Base-by-base conservation (phyloP, 2,888 invertebrate genomes). In the Seladonia tumulorum region DNA sequence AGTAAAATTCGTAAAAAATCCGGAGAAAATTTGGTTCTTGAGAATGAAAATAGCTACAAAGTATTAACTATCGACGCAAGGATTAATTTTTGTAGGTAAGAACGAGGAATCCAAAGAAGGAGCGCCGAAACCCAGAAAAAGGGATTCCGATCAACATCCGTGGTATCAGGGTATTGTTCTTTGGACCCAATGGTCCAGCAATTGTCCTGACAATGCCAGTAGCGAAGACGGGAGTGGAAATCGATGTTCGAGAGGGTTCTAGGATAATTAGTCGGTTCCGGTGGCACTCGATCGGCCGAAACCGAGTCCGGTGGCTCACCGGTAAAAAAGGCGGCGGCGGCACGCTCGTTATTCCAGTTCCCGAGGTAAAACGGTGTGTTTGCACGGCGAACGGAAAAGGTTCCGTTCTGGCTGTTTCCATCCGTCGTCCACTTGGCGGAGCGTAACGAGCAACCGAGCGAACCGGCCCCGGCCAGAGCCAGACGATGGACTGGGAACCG, bases 401-500 rank as follows among this genome's bases (percentile, higher is more conserved):
- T 85, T 88, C 83, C 89, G 87, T 90, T 87, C 89, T 85, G 86
- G 79, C 81, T 82, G 88, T 87, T 86, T 88, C 89, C 90, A 86
- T 90, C 89, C 90, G 88, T 88, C 88, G 86, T 89, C 87, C 90
- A 88, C 89, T 91, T 86, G 86, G 88, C 86, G 88, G 81, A 91
- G 92, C 91, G 89, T 89, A 89, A 90, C 91, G 86, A 89, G 86
- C 90, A 87, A 81, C 85, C 87, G 72, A 87, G 86, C 83, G 45
- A 82, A 29, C 73, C 49, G 72, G 72, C 74, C 75, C 53, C 53
- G 53, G 22, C 53, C 53, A 88, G 87, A 90, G 53, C 22, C 53
- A 88, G 87, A 90, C 89, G 89, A 82, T 78, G 87, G 87, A 86
- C 87, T 85, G 86, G 85, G 87, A 85, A 89, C 85, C 86, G 90